Base-by-base conservation (phyloP, 2,888 invertebrate species). In the Phasia obesa region DNA sequence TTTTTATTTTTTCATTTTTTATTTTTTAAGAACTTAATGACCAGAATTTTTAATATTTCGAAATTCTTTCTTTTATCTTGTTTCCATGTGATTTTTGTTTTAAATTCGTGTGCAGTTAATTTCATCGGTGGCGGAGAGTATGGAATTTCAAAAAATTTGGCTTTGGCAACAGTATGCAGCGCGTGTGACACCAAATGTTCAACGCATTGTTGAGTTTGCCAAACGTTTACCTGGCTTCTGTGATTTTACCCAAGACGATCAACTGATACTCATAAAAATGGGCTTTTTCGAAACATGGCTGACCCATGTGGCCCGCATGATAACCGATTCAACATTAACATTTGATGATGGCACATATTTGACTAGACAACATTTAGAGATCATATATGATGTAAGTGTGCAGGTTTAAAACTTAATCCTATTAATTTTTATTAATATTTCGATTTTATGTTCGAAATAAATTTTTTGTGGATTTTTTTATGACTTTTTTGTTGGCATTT, bases 281-380 rank as follows among this genome's bases (percentile, higher is more conserved):
- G 98, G 98, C 83, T 99, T 99, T 93, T 98, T 98, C 91, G 99
- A 99, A 92, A 95, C 98, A 84, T 99, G 98, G 98, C 93, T 98
- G 85, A 95, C 96, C 60, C 95, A 98, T 88, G 95, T 96, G 84
- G 94, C 97, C 11, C 94, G 96, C 85, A 94, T 97, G 92, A 95
- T 96, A 51, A 94, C 94, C 47, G 94, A 95, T 80, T 93, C 94
- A 65, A 94, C 94, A 86, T 93, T 99, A 90, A 96, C 97, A 81
- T 97, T 98, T 90, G 96, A 97, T 86, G 98, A 99, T 90, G 98
- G 98, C 49, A 95, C 95, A 60, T 95, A 94, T 86, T 94, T 99
- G 87, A 95, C 95, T 47, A 93, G 95, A 87, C 94, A 95, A 86
- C 98, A 99, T 89, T 93, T 99, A 88, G 96, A 96, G 88, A 93